phyloP scores from a whole-genome alignment of 2,113 vertebrate species.

The Cynocephalus volans region DNA sequence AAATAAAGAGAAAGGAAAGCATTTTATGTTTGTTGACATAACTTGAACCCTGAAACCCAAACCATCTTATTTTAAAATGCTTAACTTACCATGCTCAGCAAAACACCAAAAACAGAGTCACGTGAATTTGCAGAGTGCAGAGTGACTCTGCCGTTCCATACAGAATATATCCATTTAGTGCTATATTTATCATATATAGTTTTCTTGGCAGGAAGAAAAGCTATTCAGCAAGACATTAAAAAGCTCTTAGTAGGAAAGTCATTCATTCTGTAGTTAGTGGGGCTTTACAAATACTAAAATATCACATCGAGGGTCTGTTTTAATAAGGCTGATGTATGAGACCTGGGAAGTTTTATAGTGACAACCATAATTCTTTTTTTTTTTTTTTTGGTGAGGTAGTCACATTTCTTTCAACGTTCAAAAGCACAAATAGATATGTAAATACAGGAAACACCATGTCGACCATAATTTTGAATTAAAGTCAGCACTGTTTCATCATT shows the following conservation, averaged over 20 bases:
- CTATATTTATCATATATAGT: slow-evolving; percentile 73
- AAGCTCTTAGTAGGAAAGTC: slow-evolving; percentile 81
- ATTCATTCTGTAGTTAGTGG: slow-evolving; percentile 81
- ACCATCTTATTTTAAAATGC: slow-evolving; percentile 73
- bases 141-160: slow-evolving; percentile 38
- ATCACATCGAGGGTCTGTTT: slow-evolving; percentile 74
- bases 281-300: slow-evolving; percentile 83
- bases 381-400: background rate
- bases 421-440: slow-evolving; percentile 36
- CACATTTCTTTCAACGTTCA: slow-evolving; percentile 43
- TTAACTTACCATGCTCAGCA: slow-evolving; percentile 78
- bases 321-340: slow-evolving; percentile 77
- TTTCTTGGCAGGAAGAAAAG: slow-evolving; percentile 79
- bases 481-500: slow-evolving; percentile 65
- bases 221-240: slow-evolving; percentile 78
- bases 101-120: slow-evolving; percentile 39
- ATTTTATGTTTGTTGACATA: slow-evolving; percentile 81
- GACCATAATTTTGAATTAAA: slow-evolving; percentile 65
- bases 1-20: slow-evolving; percentile 44
- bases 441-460: slow-evolving; percentile 66
- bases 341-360: slow-evolving; percentile 5
- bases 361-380: background rate
- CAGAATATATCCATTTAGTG: slow-evolving; percentile 65
- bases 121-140: background rate
- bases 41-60: slow-evolving; percentile 84